These are phyloP conservation scores for Pantherophis alleghaniensis DNA, from an alignment of 2,797 vertebrate species.

Conservation along the genomic window DNA sequence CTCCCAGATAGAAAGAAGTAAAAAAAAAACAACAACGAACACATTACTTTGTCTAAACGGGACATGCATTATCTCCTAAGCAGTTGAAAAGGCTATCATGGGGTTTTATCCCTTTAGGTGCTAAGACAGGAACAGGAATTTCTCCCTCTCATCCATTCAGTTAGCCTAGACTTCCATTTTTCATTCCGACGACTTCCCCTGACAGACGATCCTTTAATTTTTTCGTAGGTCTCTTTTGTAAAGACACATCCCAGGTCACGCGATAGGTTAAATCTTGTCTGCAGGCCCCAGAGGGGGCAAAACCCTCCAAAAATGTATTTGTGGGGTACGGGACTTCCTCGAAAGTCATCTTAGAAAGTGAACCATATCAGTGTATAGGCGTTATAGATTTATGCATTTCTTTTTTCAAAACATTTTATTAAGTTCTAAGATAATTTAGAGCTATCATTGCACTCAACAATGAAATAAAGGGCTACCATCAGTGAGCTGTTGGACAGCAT, in stretches of 20 bases:
- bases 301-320: background rate
- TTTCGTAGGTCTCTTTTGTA: slow-evolving; percentile 76
- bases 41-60: slow-evolving; percentile 82
- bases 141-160: slow-evolving; percentile 82
- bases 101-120: slow-evolving; percentile 86
- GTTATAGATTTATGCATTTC: too few relatives aligned
- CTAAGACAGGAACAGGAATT: slow-evolving; percentile 73
- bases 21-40: slow-evolving; percentile 64
- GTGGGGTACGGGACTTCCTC: background rate
- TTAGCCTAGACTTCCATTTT: slow-evolving; percentile 68
- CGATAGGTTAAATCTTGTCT: slow-evolving; percentile 73
- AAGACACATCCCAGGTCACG: slow-evolving; percentile 74
- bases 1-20: slow-evolving; percentile 90
- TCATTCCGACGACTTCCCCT: slow-evolving; percentile 62
- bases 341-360: background rate
- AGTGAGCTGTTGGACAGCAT: too few relatives aligned
- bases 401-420: too few relatives aligned
- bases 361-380: background rate
- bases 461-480: too few relatives aligned
- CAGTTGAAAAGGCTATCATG: slow-evolving; percentile 90
- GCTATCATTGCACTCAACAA: too few relatives aligned
- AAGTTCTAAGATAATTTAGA: too few relatives aligned
- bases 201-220: slow-evolving; percentile 75
- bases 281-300: slow-evolving; percentile 58
- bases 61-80: slow-evolving; percentile 97